Evolutionary conservation across 2,113 vertebrate species (phyloP).

Genomic region (Elaphurus davidianus): DNA sequence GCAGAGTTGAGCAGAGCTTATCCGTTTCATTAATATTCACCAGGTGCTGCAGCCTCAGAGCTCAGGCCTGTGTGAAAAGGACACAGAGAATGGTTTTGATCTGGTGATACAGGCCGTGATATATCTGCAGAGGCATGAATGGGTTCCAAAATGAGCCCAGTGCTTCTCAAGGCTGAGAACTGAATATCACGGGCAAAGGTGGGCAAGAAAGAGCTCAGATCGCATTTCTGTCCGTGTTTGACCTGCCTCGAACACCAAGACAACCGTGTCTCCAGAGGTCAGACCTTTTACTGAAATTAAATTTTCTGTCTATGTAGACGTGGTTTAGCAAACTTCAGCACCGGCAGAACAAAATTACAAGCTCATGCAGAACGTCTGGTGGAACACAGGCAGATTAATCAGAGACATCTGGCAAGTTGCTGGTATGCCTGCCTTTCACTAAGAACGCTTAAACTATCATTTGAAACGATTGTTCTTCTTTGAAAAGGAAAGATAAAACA

Average conservation of each 20-base stretch:
- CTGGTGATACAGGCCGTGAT: not conserved
- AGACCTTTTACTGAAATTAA: constrained; percentile 20
- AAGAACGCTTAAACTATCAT: constrained; percentile 50
- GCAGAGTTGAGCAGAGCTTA: not conserved
- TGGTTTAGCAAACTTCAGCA: constrained; percentile 40
- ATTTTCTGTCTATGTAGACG: constrained; percentile 38
- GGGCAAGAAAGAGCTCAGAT: not conserved
- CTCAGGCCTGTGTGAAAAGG: not conserved
- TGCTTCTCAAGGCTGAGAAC: not conserved
- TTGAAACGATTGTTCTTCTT: constrained; percentile 64
- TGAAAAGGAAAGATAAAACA: constrained; percentile 50
- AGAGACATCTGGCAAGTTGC: constrained; percentile 68
- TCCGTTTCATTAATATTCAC: not conserved
- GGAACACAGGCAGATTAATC: constrained; percentile 63
- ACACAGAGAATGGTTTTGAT: not conserved
- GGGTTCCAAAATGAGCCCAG: not conserved
- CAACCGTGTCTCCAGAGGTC: not conserved
- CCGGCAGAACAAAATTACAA: constrained; percentile 31
- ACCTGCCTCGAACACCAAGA: not conserved
- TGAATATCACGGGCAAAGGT: not conserved
- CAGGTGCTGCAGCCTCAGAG: not conserved
- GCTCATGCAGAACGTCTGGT: constrained; percentile 33
- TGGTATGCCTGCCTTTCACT: constrained; percentile 25
- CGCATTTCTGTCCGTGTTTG: not conserved
- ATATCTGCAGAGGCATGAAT: rapidly evolving